Base-by-base conservation (phyloP, 2,888 invertebrate genomes). In the Eledona agricola region DNA sequence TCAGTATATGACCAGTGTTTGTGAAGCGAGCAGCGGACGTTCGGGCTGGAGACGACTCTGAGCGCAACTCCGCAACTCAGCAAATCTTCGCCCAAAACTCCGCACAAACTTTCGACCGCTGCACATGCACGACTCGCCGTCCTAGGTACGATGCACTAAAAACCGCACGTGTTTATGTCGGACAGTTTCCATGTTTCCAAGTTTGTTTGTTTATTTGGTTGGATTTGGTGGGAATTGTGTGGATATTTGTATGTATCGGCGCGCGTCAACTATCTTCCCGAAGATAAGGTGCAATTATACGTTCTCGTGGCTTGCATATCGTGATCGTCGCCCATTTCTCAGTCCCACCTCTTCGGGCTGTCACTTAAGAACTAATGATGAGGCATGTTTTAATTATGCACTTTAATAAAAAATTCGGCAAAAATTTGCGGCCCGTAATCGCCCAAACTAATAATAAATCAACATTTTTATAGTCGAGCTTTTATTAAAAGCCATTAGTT, bases 401-500 rank as follows among this genome's bases (percentile, higher is more conserved):
- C 72, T 71, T 72, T 70, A 65, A 65, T 67, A 68, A 68, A 17
- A 37, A 69, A 67, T 66, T 73, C 71, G 59, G 68, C 62, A 72
- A 72, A 74, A 74, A 74, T 74, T 74, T 74, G 74, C 68, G 71
- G 73, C 72, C 71, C 69, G 71, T 75, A 74, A 75, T 74, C 71
- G 71, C 67, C 72, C 71, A 70, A 72, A 73, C 72, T 72, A 70
- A 71, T 71, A 74, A 75, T 77, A 77, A 76, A 77, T 76, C 75
- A 77, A 73, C 73, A 76, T 74, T 76, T 76, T 76, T 76, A 76
- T 76, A 73, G 76, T 73, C 73, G 66, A 56, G 73, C 74, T 76
- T 76, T 77, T 77, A 77, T 77, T 76, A 77, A 76, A 75, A 76
- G 73, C 75, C 75, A 76, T 76, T 77, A 75, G 75, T 75, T 75